Base-by-base conservation (phyloP, 2,113 vertebrate species). In the Oxygymnocypris stewartii region DNA sequence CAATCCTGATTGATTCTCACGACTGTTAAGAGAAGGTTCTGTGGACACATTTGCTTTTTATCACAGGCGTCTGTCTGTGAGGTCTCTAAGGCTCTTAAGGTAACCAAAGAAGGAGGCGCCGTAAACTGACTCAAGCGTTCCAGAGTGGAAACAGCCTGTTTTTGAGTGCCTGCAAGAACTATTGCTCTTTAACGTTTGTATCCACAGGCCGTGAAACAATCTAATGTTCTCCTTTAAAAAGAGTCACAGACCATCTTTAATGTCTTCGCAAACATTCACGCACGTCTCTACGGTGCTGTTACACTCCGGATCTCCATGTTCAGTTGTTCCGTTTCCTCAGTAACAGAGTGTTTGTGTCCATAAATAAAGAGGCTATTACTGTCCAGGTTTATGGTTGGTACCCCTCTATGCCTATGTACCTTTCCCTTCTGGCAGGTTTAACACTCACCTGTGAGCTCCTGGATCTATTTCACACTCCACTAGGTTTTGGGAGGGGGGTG, bases 381-480 rank as follows among this genome's bases (percentile, higher is more conserved):
- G 69, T 84, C 82, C 11, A 57, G 10, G 35, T 84, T 74, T 84
- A 28, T 44, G 79, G 59, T 42, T n/a, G 40, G 57, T 47, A 61
- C 37, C 37, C 61, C 37, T 31, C 25, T n/a, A 35, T 74, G 13
- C 9, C 61, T 63, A 49, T 74, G 82, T 84, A 59, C 82, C 74
- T 84, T 74, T 59, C 78, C 28, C 49, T 84, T 73, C n/a, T 69
- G 67, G 40, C 67, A 71, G 79, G 80, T 86, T 86, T 76, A 84
- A 87, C 37, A 31, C 86, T 67, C 61, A 85, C 80, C 84, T 89
- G 84, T 86, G 83, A 82, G 79, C 79, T 49, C 40, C 84, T 86
- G 85, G 85, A 88, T 86, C 84, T 65, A 82, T 88, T 89, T 89
- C 85, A 88, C 87, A 85, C 88, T 80, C 76, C 80, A 35, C 40